Conservation (phyloP, 1,140 invertebrate species). For the Schlechtendalia chinensis region DNA sequence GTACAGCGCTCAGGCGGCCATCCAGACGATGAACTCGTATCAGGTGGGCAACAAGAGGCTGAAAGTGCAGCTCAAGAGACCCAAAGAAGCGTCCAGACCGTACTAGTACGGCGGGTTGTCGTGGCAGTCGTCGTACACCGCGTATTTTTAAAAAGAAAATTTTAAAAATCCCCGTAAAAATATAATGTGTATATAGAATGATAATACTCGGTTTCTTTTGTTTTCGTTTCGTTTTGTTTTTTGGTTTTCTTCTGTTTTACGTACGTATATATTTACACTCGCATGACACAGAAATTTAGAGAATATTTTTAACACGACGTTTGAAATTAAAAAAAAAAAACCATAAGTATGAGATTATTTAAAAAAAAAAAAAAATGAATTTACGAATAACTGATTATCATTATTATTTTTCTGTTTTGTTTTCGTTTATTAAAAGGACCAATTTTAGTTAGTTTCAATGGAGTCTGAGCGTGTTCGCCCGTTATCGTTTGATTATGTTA, state of each 20-base stretch:
- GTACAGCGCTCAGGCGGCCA: slow-evolving; percentile 88
- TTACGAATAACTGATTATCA: background rate
- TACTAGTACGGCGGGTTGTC: slow-evolving; percentile 63
- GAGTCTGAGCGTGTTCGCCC: background rate
- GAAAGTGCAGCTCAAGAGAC: slow-evolving; percentile 95
- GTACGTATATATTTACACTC: background rate
- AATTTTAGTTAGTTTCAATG: background rate
- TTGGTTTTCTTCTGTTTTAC: background rate
- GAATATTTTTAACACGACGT: slow-evolving; percentile 6
- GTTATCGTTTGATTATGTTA: background rate
- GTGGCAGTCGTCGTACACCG: too few species aligned
- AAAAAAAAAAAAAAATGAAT: background rate
- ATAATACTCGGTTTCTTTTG: slow-evolving; percentile 8
- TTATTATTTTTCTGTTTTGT: background rate
- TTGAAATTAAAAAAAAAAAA: slow-evolving; percentile 19
- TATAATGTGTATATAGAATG: slow-evolving; percentile 2
- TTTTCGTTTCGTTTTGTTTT: background rate
- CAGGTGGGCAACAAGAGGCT: slow-evolving; percentile 96
- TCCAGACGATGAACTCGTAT: slow-evolving; percentile 96
- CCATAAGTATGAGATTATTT: too few species aligned
- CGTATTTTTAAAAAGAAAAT: slow-evolving; percentile 14
- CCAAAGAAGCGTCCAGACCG: slow-evolving; percentile 84
- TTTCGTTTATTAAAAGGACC: slow-evolving; percentile 25
- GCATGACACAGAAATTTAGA: slow-evolving; percentile 10
- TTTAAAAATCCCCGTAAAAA: too few species aligned